phyloP scores from a whole-genome alignment of 2,888 invertebrate species.

The Amphipoea oculea region DNA sequence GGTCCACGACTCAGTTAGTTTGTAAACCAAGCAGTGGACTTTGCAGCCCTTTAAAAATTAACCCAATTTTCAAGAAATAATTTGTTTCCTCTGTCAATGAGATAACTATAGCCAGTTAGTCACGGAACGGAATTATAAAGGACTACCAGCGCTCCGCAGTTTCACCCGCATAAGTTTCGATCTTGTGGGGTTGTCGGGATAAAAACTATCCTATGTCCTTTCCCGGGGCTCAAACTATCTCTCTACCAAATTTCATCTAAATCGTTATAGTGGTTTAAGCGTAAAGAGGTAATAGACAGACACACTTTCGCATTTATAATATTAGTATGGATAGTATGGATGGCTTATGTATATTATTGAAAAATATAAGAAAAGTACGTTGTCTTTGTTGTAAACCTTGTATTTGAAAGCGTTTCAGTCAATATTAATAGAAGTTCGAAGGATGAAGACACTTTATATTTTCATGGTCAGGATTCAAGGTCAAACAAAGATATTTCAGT shows the following conservation, averaged over 20 bases:
- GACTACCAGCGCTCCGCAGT: no score
- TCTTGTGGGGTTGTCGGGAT: no score
- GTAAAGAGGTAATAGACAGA: no score
- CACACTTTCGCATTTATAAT: no score
- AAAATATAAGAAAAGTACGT: no score
- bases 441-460: background rate
- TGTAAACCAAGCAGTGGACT: background rate
- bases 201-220: no score
- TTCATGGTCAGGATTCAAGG: background rate
- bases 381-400: background rate
- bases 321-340: background rate
- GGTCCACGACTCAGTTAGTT: background rate
- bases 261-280: no score
- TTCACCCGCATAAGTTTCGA: no score
- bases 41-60: background rate
- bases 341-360: background rate
- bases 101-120: background rate
- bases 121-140: background rate
- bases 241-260: no score
- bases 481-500: conserved; percentile 8
- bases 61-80: background rate
- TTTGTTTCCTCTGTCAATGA: background rate
- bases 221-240: no score
- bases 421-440: background rate
- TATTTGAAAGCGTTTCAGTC: background rate